These are phyloP conservation scores for Axis porcinus DNA, from an alignment of 2,113 vertebrate species.

Conservation along the genomic window DNA sequence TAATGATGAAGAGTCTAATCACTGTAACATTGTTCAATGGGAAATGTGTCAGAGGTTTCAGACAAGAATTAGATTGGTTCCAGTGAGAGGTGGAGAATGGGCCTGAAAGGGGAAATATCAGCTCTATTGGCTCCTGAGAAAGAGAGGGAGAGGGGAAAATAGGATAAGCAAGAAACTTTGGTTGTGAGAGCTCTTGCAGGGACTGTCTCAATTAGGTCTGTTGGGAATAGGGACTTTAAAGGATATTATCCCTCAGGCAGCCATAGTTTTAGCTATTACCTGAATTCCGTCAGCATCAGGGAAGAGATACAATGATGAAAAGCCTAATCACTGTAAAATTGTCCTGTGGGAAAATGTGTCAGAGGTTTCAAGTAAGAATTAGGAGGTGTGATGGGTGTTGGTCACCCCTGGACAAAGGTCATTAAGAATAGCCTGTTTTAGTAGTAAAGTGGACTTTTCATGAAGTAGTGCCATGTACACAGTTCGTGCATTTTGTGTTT, in stretches of 20 bases:
- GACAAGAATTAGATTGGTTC: not conserved
- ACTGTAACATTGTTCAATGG: not conserved
- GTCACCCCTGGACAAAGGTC: not conserved
- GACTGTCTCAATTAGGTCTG: constrained; percentile 25
- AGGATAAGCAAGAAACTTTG: constrained; percentile 20
- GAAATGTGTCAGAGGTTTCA: not conserved
- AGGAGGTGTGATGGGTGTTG: not conserved
- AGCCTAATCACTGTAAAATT: not conserved
- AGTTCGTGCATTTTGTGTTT: not conserved
- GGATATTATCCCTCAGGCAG: not conserved
- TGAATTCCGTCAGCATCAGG: constrained; percentile 36
- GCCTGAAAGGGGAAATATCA: not conserved
- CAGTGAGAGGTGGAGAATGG: not conserved
- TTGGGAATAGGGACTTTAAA: constrained; percentile 47
- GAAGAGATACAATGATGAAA: constrained; percentile 30
- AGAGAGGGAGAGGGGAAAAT: not conserved
- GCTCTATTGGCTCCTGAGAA: not conserved
- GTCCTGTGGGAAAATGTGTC: not conserved
- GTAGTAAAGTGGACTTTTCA: not conserved
- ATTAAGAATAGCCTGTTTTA: not conserved
- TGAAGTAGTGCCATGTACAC: not conserved
- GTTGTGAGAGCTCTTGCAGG: constrained; percentile 1
- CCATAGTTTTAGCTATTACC: constrained; percentile 15
- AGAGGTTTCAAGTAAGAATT: not conserved
- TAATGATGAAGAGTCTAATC: not conserved